phyloP scores from a whole-genome alignment of 2,888 invertebrate species.

The Ophonus ardosiacus region DNA sequence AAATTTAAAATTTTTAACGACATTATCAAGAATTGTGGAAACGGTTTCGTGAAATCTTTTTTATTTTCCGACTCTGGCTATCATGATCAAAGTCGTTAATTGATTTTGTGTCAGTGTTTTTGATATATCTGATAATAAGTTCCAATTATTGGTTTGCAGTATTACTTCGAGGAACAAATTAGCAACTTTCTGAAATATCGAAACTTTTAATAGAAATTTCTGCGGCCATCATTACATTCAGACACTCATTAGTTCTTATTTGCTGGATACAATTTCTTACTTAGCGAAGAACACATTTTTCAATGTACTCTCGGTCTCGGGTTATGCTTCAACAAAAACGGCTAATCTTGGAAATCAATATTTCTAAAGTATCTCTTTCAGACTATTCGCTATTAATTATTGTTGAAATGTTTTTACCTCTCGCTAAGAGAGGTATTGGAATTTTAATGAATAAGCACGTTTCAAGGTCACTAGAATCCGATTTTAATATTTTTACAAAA shows the following conservation, averaged over 20 bases:
- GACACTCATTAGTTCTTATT: slow-evolving; percentile 45
- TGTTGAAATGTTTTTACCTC: background rate
- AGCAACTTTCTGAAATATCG: slow-evolving; percentile 53
- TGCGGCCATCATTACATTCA: slow-evolving; percentile 39
- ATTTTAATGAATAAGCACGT: no score
- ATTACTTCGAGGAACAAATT: slow-evolving; percentile 56
- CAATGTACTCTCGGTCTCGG: slow-evolving; percentile 1
- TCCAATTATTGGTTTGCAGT: slow-evolving; percentile 50
- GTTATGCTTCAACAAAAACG: background rate
- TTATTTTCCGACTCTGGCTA: background rate
- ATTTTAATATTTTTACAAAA: no score
- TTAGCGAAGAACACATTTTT: background rate
- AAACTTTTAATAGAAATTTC: slow-evolving; percentile 58
- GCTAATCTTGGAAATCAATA: background rate
- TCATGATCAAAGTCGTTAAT: slow-evolving; percentile 45
- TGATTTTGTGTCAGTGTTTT: slow-evolving; percentile 55
- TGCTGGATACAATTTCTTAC: slow-evolving; percentile 41
- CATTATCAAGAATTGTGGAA: slow-evolving; percentile 33
- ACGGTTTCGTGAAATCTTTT: background rate
- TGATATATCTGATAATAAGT: slow-evolving; percentile 57
- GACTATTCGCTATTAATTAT: background rate
- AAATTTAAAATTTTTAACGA: background rate
- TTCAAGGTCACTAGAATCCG: no score
- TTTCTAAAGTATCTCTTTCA: background rate
- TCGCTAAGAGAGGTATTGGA: no score